Base-by-base conservation (phyloP, 2,113 vertebrate species). In the Psilopogon haemacephalus region DNA sequence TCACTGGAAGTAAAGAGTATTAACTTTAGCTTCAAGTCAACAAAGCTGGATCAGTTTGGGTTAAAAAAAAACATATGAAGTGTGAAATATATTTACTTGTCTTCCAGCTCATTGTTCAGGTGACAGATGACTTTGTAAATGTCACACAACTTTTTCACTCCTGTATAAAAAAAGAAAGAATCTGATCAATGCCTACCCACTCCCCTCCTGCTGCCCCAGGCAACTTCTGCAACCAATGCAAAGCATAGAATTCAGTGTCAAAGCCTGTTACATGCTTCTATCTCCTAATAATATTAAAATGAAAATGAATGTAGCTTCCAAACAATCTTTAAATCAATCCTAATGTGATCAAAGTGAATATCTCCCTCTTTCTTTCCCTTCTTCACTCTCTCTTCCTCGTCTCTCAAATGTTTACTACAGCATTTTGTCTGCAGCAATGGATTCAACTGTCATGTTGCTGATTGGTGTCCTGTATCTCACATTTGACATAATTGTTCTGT, bases 201-300 rank as follows among this genome's bases (percentile, higher is more conserved):
- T 94, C 76, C 93, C 90, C 90, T 74, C 19, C 46, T 3, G 14
- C 64, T 88, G 93, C 70, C 48, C 40, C 65, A 86, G 63, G 26
- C 84, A 89, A 64, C 84, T 97, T 97, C 86, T 89, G 90, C 94
- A 95, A 94, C 90, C 7, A 9, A 94, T 95, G 92, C 94, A 97
- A 94, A 94, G 96, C 88, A 90, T 84, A 96, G 80, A 94, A 96
- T 95, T 91, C 93, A 83, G 80, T 97, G 97, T 98, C 97, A 98
- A 97, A 96, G 91, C 77, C 96, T 97, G 96, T 98, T 98, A 97
- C 78, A 95, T 97, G 93, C 80, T 97, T 63, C 94, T 93, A 95
- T 96, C 90, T 94, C 96, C 96, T 98, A 97, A 97, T 98, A 96
- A 95, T 96, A 98, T 97, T 98, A 98, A 96, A 97, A 97, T 97